These are phyloP conservation scores for Anhinga anhinga DNA, from an alignment of 2,113 vertebrate species.

Conservation along the genomic window DNA sequence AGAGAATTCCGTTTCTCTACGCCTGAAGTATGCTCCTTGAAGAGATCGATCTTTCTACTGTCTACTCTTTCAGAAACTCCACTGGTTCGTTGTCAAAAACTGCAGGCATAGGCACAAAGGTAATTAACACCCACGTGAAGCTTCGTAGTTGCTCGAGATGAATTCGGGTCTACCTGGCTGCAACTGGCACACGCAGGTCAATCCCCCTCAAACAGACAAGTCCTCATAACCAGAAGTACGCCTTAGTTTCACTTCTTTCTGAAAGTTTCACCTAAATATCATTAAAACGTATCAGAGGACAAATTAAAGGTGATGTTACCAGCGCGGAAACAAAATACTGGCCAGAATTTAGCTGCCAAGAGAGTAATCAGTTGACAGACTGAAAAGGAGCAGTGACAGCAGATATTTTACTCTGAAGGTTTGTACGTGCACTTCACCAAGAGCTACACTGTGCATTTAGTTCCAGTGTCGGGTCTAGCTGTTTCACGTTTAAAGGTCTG, in stretches of 20 bases:
- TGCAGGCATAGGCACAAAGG: neutral
- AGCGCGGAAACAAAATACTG: conserved; percentile 3
- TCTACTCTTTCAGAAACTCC: neutral
- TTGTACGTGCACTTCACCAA: neutral
- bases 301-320: neutral
- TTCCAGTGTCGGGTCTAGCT: neutral
- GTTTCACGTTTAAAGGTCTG: neutral
- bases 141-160: neutral
- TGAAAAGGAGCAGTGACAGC: neutral
- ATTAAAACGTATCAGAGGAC: neutral
- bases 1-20: neutral
- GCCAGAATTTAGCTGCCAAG: conserved; percentile 31
- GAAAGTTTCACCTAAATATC: neutral
- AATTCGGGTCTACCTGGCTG: neutral
- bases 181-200: neutral
- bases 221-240: neutral
- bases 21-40: neutral
- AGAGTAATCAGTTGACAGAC: neutral
- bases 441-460: neutral
- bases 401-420: neutral
- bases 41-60: neutral
- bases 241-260: neutral
- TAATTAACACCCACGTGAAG: neutral
- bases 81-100: neutral
- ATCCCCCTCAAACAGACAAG: neutral